These are phyloP conservation scores for Ursus arctos DNA, from an alignment of 2,113 vertebrate species.

Conservation along the genomic window DNA sequence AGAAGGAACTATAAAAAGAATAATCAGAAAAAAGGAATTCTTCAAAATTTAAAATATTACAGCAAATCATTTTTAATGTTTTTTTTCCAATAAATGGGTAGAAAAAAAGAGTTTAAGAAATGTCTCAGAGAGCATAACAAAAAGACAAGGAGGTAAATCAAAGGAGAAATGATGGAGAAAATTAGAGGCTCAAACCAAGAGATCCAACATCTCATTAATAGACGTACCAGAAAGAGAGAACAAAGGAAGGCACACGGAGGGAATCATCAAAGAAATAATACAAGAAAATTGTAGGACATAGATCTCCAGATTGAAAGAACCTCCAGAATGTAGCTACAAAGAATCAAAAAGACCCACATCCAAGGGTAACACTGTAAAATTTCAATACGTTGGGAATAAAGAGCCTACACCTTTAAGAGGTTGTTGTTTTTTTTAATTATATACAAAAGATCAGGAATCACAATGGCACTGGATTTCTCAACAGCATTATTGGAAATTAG, in stretches of 20 bases:
- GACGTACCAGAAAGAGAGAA: not conserved
- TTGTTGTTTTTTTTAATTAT: not conserved
- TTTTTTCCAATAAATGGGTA: not conserved
- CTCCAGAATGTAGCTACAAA: not conserved
- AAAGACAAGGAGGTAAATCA: not conserved
- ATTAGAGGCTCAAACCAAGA: constrained; percentile 13
- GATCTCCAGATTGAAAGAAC: constrained; percentile 40
- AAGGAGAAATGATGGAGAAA: constrained; percentile 4
- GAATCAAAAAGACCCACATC: not conserved
- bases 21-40: not conserved
- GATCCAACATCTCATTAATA: not conserved
- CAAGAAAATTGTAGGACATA: not conserved
- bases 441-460: not conserved
- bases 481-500: not conserved
- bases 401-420: not conserved
- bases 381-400: constrained; percentile 34
- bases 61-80: not conserved
- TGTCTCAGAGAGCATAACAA: not conserved
- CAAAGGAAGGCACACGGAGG: not conserved
- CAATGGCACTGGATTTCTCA: not conserved
- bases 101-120: constrained; percentile 11
- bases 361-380: not conserved
- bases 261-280: constrained; percentile 56
- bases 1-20: not conserved
- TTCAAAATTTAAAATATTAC: constrained; percentile 4